Percentiles rank a stretch among this genome's conserved stretches.
These are phyloP conservation scores for Abrostola tripartita DNA, from an alignment of 2,888 invertebrate species.

Conservation along the genomic window DNA sequence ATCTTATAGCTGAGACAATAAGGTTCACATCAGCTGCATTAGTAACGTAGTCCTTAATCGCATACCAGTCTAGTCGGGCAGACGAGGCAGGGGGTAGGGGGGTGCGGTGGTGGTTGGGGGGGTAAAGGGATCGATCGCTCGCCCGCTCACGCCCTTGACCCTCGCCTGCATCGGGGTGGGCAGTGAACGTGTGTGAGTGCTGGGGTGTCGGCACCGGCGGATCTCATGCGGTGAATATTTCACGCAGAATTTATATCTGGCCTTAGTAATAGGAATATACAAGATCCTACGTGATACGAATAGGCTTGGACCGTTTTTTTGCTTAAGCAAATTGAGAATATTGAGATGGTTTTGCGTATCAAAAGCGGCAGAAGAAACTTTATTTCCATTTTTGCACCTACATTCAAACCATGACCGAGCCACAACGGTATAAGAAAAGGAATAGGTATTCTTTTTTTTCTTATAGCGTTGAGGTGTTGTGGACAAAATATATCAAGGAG, in stretches of 20 bases:
- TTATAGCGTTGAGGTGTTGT: too few relatives aligned
- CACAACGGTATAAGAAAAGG: too few relatives aligned
- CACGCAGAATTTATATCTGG: slow-evolving; percentile 21
- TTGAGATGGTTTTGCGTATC: background rate
- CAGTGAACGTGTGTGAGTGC: slow-evolving; percentile 39
- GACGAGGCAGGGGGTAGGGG: slow-evolving; percentile 47
- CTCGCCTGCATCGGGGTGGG: slow-evolving; percentile 62
- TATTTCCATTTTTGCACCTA: too few relatives aligned
- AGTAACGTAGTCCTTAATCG: slow-evolving; percentile 28
- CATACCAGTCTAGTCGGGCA: slow-evolving; percentile 65
- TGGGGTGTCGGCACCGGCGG: slow-evolving; percentile 40
- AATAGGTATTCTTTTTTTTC: too few relatives aligned
- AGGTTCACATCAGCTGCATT: slow-evolving; percentile 17
- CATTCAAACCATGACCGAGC: too few relatives aligned
- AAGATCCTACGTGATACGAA: slow-evolving; percentile 4
- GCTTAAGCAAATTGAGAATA: background rate
- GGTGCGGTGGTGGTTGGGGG: slow-evolving; percentile 26
- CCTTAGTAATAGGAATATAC: slow-evolving; percentile 9
- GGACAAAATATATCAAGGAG: too few relatives aligned
- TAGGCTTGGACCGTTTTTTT: background rate
- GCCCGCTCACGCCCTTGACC: slow-evolving; percentile 79
- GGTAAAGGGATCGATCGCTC: slow-evolving; percentile 62
- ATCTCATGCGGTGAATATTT: slow-evolving; percentile 52
- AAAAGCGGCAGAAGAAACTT: background rate
- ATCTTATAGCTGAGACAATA: slow-evolving; percentile 23